Conservation (phyloP, 1,140 invertebrate genomes). For the Antheraea pernyi region DNA sequence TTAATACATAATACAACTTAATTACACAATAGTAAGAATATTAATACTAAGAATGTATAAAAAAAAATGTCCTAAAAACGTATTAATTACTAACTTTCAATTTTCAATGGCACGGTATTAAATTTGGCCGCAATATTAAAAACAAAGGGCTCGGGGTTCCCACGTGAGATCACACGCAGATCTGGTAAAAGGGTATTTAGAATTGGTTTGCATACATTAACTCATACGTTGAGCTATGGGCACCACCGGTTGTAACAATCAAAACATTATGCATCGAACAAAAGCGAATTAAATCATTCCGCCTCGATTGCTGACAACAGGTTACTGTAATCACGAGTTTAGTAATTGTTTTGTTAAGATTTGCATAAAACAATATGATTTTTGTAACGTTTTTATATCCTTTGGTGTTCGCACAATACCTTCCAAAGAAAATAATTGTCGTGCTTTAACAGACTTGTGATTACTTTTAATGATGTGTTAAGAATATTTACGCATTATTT, state of each 20-base stretch:
- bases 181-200: conserved; percentile 29
- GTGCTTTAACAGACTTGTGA: neutral
- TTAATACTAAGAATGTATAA: neutral
- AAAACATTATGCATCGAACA: conserved; percentile 41
- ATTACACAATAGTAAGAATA: no score
- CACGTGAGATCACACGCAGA: conserved; percentile 36
- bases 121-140: conserved; percentile 10
- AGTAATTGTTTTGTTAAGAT: conserved; percentile 23
- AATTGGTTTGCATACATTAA: conserved; percentile 45
- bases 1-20: no score
- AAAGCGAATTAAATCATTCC: conserved; percentile 42
- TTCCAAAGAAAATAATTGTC: neutral
- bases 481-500: no score
- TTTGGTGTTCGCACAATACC: conserved; percentile 15
- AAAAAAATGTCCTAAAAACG: neutral
- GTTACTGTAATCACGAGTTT: conserved; percentile 26
- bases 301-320: conserved; percentile 39
- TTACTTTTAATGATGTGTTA: neutral
- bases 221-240: neutral
- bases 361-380: conserved; percentile 28
- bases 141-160: conserved; percentile 34
- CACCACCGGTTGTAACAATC: conserved; percentile 49
- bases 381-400: conserved; percentile 30
- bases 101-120: neutral
- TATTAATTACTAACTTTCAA: neutral